Evolutionary conservation across 1,140 invertebrate genomes (phyloP).

Genomic region (Aphaenogaster floridana): DNA sequence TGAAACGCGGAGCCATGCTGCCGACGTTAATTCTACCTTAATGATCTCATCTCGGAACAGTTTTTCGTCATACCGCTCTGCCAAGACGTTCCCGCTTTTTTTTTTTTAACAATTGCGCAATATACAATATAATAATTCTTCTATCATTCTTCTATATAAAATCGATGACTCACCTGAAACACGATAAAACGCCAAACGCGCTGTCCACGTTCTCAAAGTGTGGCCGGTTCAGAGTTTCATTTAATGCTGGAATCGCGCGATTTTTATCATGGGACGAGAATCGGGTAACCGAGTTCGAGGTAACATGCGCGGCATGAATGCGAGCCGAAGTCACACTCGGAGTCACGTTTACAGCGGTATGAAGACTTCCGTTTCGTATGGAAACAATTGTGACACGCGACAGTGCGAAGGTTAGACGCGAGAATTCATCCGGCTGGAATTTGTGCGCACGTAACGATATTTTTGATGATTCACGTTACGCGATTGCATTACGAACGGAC

Average conservation of each 20-base stretch:
- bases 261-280: constrained; percentile 23
- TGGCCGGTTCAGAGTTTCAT: neutral
- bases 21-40: constrained; percentile 6
- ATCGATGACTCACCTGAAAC: constrained; percentile 12
- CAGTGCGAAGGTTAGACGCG: constrained; percentile 47
- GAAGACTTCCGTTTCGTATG: constrained; percentile 56
- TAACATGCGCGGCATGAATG: constrained; percentile 15
- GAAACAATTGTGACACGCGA: constrained; percentile 62
- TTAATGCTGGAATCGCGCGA: constrained; percentile 14
- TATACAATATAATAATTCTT: neutral
- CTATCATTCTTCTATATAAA: neutral
- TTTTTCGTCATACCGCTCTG: neutral
- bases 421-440: constrained; percentile 55
- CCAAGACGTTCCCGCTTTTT: neutral
- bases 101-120: neutral
- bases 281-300: constrained; percentile 38
- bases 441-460: constrained; percentile 42
- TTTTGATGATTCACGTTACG: constrained; percentile 54
- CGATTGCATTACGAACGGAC: constrained; percentile 42
- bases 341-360: constrained; percentile 40
- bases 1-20: neutral
- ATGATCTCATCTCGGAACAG: neutral
- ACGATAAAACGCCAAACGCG: neutral
- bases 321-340: neutral
- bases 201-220: neutral